phyloP scores from a whole-genome alignment of 2,888 invertebrate species.

The Epirrhoe alternata region DNA sequence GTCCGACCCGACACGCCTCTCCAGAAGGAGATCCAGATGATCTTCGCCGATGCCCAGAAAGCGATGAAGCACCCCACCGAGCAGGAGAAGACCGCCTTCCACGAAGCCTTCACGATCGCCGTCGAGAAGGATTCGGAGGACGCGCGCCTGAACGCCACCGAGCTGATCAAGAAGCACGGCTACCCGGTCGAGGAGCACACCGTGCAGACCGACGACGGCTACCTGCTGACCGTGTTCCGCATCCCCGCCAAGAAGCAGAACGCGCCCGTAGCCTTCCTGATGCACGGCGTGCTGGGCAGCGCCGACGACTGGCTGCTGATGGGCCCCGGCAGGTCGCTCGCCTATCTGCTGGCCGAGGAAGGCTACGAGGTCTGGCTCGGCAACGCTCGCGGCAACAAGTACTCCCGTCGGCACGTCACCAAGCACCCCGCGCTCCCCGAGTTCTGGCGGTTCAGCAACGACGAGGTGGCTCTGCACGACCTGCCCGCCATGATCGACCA shows the following conservation, averaged over 20 bases:
- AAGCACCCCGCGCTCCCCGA: constrained; percentile 66
- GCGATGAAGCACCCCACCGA: constrained; percentile 62
- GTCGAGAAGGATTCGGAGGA: constrained; percentile 54
- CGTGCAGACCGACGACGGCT: constrained; percentile 75
- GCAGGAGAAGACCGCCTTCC: constrained; percentile 63
- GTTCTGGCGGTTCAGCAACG: constrained; percentile 78
- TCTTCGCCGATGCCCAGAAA: constrained; percentile 66
- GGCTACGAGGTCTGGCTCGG: constrained; percentile 80
- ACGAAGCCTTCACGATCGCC: constrained; percentile 54
- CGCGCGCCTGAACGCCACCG: constrained; percentile 59
- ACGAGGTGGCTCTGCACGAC: constrained; percentile 76
- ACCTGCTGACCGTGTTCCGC: constrained; percentile 72
- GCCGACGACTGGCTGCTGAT: constrained; percentile 89
- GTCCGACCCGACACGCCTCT: constrained; percentile 41
- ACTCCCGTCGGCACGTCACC: constrained; percentile 68
- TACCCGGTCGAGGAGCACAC: constrained; percentile 71
- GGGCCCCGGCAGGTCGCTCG: constrained; percentile 83
- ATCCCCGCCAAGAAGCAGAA: constrained; percentile 61
- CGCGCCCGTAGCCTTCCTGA: constrained; percentile 79
- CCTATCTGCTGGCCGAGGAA: constrained; percentile 69
- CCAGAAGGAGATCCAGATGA: constrained; percentile 61
- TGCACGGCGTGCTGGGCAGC: constrained; percentile 88
- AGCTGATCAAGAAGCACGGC: constrained; percentile 66
- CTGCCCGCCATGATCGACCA: constrained; percentile 77
- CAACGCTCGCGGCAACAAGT: constrained; percentile 75